Evolutionary conservation across 1,140 invertebrate genomes (phyloP).

Genomic region (Lepidotrigona ventralis): DNA sequence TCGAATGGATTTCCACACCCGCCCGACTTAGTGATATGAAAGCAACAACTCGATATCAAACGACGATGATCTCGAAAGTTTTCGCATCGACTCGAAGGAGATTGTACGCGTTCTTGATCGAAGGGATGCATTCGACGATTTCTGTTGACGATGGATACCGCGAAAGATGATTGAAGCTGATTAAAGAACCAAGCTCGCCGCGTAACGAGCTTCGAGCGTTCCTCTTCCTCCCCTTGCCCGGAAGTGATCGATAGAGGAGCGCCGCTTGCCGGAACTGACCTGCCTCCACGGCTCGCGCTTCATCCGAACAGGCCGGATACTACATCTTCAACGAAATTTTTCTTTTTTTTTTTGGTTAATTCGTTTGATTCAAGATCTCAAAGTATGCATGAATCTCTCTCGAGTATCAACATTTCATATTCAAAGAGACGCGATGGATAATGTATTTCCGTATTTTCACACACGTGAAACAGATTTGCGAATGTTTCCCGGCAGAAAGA

Average conservation of each 20-base stretch:
- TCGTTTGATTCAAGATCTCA: background rate
- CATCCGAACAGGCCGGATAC: slow-evolving; percentile 15
- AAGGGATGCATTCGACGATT: slow-evolving; percentile 20
- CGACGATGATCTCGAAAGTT: background rate
- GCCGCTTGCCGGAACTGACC: slow-evolving; percentile 56
- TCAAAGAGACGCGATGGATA: background rate
- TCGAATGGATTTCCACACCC: background rate
- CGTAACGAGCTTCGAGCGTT: slow-evolving; percentile 47
- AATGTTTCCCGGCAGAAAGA: background rate
- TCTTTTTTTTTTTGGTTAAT: background rate
- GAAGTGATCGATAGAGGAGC: slow-evolving; percentile 59
- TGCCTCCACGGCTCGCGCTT: slow-evolving; percentile 53
- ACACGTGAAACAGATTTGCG: background rate
- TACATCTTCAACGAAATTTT: background rate
- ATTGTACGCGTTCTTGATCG: background rate
- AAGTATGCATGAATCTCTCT: background rate
- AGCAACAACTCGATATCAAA: background rate
- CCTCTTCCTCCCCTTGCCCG: slow-evolving; percentile 17
- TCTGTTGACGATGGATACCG: background rate
- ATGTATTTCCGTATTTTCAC: background rate
- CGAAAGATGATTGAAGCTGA: slow-evolving; percentile 30
- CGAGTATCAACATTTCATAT: background rate
- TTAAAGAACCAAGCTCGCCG: slow-evolving; percentile 30
- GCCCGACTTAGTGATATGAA: background rate
- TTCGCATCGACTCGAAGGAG: background rate